Evolutionary conservation across 23 tunicate genomes (phyloP), one percentile per base, ranked within the genome.

Genomic region (Ciona savignyi): DNA sequence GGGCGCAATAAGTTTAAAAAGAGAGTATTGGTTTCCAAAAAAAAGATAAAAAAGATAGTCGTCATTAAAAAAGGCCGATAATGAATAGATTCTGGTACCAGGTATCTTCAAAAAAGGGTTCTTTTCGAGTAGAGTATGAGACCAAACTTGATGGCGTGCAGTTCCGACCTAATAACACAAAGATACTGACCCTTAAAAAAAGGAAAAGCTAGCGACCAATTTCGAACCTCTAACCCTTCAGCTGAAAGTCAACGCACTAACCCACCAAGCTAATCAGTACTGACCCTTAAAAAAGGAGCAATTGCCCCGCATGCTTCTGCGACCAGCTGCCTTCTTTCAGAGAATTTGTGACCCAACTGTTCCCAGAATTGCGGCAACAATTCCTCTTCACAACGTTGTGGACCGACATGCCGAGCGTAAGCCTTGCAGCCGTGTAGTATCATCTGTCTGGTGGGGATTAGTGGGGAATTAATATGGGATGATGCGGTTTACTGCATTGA

Each of bases 271-370:
- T 80, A 89, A 24, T 94, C 34, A 34, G 24, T 11, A 22, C 80
- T 61, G 22, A 86, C 93, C 3, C 86, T 25, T 34, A 91, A 66
- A 35, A 77, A 84, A 0, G 90, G 95, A 22, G 99, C 83, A 70
- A 94, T 83, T 4, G 83, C 90, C 15, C 95, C 99, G 75, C 95
- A 87, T 2, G 99, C 86, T 75, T 94, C 99, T 1, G 95, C 95
- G 2, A 94, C 92, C 1, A 94, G 85, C 33, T 81, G 95, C 27
- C 99, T 35, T 26, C 99, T 63, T 65, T 94, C 90, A 25, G 83
- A 34, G 66, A 75, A 81, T 66, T 94, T 94, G 81, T 94, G 99
- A 4, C 94, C 99, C n/a, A 94, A 71, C 68, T 94, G 99, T 66
- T 86, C 95, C 99, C 99, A 94, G 63, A 62, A 86, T 64, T 94